phyloP scores from a whole-genome alignment of 2,888 invertebrate species.

The Seira sanloemensis region DNA sequence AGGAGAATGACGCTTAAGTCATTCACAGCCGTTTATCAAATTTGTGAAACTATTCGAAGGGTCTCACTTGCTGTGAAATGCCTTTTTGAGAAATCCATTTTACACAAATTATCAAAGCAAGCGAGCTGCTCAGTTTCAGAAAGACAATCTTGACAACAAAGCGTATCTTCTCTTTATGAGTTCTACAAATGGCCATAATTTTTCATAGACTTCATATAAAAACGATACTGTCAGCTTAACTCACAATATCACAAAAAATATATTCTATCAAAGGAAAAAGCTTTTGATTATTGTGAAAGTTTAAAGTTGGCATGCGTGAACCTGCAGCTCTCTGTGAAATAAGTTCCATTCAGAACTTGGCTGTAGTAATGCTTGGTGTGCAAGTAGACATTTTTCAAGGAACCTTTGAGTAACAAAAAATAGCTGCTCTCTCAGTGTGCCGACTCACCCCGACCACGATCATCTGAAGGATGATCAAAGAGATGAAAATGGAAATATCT shows the following conservation, averaged over 20 bases:
- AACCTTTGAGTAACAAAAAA: not conserved
- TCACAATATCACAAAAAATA: not conserved
- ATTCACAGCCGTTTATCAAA: no score
- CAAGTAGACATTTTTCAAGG: not conserved
- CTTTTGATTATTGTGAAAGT: conserved; percentile 14
- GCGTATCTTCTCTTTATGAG: not conserved
- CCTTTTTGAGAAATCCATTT: no score
- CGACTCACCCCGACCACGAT: conserved; percentile 17
- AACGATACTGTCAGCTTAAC: not conserved
- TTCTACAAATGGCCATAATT: not conserved
- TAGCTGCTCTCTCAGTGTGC: conserved; percentile 7
- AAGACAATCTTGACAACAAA: conserved; percentile 14
- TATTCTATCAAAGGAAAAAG: not conserved
- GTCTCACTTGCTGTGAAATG: no score
- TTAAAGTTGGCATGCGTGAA: not conserved
- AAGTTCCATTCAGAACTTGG: not conserved
- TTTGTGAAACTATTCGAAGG: no score
- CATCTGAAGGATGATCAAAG: not conserved
- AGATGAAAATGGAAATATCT: conserved; percentile 44
- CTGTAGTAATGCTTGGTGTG: not conserved
- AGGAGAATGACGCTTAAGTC: no score
- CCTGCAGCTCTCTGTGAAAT: not conserved
- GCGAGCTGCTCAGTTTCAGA: no score
- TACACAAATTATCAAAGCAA: no score
- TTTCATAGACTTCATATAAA: not conserved